Percentiles rank a stretch among this genome's conserved stretches.
Evolutionary conservation across 2,113 vertebrate genomes (phyloP).

Genomic region (Myiopsitta monachus): DNA sequence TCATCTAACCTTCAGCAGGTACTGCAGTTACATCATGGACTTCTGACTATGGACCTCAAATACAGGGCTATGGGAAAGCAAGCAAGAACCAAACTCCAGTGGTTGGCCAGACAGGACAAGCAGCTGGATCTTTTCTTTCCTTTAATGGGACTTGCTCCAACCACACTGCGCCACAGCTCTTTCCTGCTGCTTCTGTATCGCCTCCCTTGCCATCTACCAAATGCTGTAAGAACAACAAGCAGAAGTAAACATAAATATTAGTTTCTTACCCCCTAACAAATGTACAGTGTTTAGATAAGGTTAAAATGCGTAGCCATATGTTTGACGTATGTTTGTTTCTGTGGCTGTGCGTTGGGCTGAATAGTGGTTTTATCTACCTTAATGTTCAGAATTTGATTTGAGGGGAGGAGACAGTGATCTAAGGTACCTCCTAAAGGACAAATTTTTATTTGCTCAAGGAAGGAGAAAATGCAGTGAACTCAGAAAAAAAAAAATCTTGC

Average conservation of each 20-base stretch:
- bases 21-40: not conserved
- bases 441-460: not conserved
- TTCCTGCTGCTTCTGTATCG: not conserved
- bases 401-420: not conserved
- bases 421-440: not conserved
- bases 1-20: not conserved
- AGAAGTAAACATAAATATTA: not conserved
- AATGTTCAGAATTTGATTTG: not conserved
- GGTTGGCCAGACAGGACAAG: not conserved
- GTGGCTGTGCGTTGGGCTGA: not conserved
- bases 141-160: not conserved
- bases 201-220: accelerated
- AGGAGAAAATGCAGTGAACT: not conserved
- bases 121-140: not conserved
- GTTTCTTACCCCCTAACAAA: not conserved
- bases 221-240: not conserved
- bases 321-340: not conserved
- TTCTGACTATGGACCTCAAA: not conserved
- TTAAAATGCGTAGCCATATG: not conserved
- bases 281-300: not conserved
- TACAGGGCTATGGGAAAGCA: not conserved
- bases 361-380: not conserved
- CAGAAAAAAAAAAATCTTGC: not conserved
- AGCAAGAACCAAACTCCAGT: not conserved
- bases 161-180: not conserved